A percentile compares a stretch with the other conserved stretches of the same genome.
These are phyloP conservation scores for Melanogrammus aeglefinus DNA, from an alignment of 2,797 vertebrate genomes.

Conservation along the genomic window DNA sequence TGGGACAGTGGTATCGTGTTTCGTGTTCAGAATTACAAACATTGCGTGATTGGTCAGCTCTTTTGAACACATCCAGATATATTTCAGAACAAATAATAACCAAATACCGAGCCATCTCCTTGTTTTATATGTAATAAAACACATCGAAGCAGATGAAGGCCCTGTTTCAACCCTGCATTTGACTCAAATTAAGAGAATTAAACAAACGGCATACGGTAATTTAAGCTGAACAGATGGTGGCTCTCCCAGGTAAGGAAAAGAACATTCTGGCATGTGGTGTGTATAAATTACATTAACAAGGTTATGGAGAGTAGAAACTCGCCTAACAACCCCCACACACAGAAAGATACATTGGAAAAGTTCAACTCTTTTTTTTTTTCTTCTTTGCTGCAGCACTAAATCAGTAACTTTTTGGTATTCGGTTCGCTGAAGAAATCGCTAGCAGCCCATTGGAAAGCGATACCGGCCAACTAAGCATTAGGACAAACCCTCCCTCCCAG, in stretches of 20 bases:
- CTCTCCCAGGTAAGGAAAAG: not conserved
- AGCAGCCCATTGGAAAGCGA: not conserved
- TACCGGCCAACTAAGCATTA: slow-evolving; percentile 30
- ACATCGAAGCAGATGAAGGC: not conserved
- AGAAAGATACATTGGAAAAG: not conserved
- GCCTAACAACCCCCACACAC: not conserved
- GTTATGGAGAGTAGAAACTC: not conserved
- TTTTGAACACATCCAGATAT: not conserved
- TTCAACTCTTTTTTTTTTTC: not conserved
- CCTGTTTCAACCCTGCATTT: not conserved
- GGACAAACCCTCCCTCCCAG: slow-evolving; percentile 21
- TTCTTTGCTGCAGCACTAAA: not conserved
- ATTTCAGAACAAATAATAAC: not conserved
- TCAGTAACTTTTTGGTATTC: not conserved
- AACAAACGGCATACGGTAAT: not conserved
- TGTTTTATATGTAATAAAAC: too few relatives aligned
- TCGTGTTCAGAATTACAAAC: too few relatives aligned
- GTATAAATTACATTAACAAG: not conserved
- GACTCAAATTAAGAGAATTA: not conserved
- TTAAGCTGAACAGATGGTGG: not conserved
- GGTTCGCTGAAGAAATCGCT: not conserved
- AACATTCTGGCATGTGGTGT: not conserved
- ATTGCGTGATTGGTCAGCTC: not conserved
- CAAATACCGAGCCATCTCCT: too few relatives aligned
- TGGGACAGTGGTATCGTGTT: too few relatives aligned